phyloP scores from a whole-genome alignment of 2,797 vertebrate species.

The Nothura maculosa region DNA sequence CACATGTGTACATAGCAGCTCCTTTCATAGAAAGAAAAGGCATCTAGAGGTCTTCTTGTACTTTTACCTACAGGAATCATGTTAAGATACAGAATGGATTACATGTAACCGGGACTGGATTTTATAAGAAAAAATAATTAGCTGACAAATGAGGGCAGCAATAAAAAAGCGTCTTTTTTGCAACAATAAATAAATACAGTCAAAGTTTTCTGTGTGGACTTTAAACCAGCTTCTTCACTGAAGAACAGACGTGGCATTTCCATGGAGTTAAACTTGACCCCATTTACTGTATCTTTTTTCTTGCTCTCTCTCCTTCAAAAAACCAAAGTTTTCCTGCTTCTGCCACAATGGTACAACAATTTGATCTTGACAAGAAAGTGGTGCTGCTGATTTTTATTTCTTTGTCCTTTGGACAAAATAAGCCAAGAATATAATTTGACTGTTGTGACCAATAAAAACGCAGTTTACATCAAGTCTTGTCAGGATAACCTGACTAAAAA shows the following conservation, averaged over 20 bases:
- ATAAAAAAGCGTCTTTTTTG: slow-evolving; percentile 90
- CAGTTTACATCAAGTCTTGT: slow-evolving; percentile 85
- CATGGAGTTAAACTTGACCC: slow-evolving; percentile 84
- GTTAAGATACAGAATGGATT: slow-evolving; percentile 85
- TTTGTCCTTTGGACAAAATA: slow-evolving; percentile 89
- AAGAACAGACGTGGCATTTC: slow-evolving; percentile 87
- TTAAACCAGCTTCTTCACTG: slow-evolving; percentile 87
- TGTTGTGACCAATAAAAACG: slow-evolving; percentile 83
- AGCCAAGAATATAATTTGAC: slow-evolving; percentile 83
- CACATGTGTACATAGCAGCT: slow-evolving; percentile 88
- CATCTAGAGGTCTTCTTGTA: slow-evolving; percentile 87
- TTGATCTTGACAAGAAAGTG: slow-evolving; percentile 86
- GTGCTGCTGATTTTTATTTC: slow-evolving; percentile 83
- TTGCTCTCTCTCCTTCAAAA: slow-evolving; percentile 80
- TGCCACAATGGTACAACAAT: slow-evolving; percentile 85
- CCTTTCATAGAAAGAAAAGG: slow-evolving; percentile 91
- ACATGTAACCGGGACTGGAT: slow-evolving; percentile 81
- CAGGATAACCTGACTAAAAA: slow-evolving; percentile 85
- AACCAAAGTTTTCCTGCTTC: slow-evolving; percentile 82
- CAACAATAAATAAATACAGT: slow-evolving; percentile 90
- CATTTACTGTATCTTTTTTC: slow-evolving; percentile 83
- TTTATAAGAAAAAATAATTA: slow-evolving; percentile 87
- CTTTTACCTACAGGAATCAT: slow-evolving; percentile 87
- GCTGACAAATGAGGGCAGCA: slow-evolving; percentile 87
- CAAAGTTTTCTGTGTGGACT: slow-evolving; percentile 87